Conservation (phyloP, 2,888 invertebrate genomes). For the Halocaridina rubra region DNA sequence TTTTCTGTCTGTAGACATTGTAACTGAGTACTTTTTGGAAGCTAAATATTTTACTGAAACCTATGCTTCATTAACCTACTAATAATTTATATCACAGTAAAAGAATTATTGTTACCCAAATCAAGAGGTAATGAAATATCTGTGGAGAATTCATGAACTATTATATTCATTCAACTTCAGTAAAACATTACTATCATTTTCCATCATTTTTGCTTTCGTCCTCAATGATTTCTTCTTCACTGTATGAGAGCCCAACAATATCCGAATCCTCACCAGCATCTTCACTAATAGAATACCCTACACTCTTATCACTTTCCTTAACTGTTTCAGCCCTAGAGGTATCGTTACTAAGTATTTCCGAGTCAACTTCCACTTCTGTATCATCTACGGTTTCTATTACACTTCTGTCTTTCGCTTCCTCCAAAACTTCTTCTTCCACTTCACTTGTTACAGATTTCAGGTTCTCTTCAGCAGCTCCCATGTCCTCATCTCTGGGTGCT, state of each 20-base stretch:
- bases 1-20: too few species aligned
- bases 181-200: too few species aligned
- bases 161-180: too few species aligned
- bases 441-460: neutral
- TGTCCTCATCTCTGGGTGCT: neutral
- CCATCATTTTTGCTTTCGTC: neutral
- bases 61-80: too few species aligned
- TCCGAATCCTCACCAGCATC: neutral
- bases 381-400: neutral
- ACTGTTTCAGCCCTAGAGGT: neutral
- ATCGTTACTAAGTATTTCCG: neutral
- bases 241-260: neutral
- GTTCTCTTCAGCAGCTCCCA: neutral
- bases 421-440: neutral
- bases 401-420: neutral
- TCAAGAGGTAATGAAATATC: too few species aligned
- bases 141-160: too few species aligned
- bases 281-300: neutral
- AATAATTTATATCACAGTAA: too few species aligned
- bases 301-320: neutral
- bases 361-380: neutral
- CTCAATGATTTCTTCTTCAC: slow-evolving; percentile 4
- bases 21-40: too few species aligned
- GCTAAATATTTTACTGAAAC: too few species aligned
- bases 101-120: too few species aligned